phyloP scores from a whole-genome alignment of 1,140 invertebrate genomes.

The Pseudomyrmex gracilis region DNA sequence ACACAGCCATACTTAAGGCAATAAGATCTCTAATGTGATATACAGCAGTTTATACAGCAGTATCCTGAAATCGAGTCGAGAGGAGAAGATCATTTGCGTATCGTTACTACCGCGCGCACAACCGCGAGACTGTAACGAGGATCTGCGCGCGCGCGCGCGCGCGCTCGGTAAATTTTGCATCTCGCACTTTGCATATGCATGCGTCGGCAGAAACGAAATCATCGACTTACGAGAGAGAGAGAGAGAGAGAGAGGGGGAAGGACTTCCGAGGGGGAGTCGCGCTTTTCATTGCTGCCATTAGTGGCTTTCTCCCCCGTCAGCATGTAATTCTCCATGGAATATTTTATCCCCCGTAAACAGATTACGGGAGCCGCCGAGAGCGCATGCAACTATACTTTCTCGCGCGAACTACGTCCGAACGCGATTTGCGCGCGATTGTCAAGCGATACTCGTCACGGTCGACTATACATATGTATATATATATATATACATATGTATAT shows the following conservation, averaged over 20 bases:
- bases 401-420: background rate
- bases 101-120: constrained; percentile 57
- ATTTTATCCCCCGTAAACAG: constrained; percentile 40
- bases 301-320: constrained; percentile 39
- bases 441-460: background rate
- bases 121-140: constrained; percentile 33
- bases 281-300: constrained; percentile 54
- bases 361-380: constrained; percentile 15
- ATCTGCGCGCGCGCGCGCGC: constrained; percentile 18
- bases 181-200: constrained; percentile 59
- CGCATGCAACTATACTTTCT: background rate
- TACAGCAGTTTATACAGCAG: constrained; percentile 36
- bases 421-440: constrained; percentile 16
- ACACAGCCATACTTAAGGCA: constrained; percentile 33
- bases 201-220: constrained; percentile 58
- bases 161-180: constrained; percentile 61
- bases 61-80: constrained; percentile 63
- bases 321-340: constrained; percentile 17
- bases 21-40: constrained; percentile 59
- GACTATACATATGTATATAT: no score
- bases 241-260: no score
- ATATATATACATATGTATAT: no score
- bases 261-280: background rate
- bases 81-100: constrained; percentile 66
- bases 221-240: constrained; percentile 8